phyloP scores from a whole-genome alignment of 2,113 vertebrate genomes.

The Bujurquina vittata region DNA sequence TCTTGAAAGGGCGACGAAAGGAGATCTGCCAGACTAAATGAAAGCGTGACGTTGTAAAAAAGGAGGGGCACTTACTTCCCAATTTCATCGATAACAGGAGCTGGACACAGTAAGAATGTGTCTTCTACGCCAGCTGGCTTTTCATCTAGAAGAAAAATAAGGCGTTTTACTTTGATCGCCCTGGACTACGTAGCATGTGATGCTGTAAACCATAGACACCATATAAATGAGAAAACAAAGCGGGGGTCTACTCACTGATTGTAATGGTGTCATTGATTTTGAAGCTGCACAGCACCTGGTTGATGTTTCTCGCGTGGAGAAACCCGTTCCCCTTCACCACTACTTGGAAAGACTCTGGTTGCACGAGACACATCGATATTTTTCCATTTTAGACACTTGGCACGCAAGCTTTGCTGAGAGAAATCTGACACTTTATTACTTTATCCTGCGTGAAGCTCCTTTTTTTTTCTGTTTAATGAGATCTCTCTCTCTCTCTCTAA shows the following conservation, averaged over 20 bases:
- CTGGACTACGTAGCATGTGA: not conserved
- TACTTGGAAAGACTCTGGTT: slow-evolving; percentile 88
- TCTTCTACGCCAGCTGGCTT: slow-evolving; percentile 81
- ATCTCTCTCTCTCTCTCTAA: not conserved
- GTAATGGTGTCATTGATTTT: slow-evolving; percentile 86
- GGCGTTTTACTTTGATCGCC: not conserved
- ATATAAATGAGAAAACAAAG: not conserved
- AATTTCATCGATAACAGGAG: slow-evolving; percentile 84
- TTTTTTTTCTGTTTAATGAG: not conserved
- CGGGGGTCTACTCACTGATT: slow-evolving; percentile 83
- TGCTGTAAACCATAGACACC: not conserved
- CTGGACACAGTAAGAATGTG: slow-evolving; percentile 86
- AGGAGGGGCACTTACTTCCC: slow-evolving; percentile 84
- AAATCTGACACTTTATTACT: not conserved
- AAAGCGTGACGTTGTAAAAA: not conserved
- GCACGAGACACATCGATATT: not conserved
- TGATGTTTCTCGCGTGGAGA: slow-evolving; percentile 82
- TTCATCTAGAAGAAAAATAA: slow-evolving; percentile 75
- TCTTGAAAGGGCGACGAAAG: not conserved
- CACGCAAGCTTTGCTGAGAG: not conserved
- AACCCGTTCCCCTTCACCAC: slow-evolving; percentile 89
- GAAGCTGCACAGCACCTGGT: slow-evolving; percentile 92
- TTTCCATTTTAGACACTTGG: slow-evolving; percentile 2
- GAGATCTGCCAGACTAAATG: not conserved
- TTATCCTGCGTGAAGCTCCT: not conserved